Evolutionary conservation across 2,113 vertebrate genomes (phyloP).

Genomic region (Tretioscincus oriximinensis): DNA sequence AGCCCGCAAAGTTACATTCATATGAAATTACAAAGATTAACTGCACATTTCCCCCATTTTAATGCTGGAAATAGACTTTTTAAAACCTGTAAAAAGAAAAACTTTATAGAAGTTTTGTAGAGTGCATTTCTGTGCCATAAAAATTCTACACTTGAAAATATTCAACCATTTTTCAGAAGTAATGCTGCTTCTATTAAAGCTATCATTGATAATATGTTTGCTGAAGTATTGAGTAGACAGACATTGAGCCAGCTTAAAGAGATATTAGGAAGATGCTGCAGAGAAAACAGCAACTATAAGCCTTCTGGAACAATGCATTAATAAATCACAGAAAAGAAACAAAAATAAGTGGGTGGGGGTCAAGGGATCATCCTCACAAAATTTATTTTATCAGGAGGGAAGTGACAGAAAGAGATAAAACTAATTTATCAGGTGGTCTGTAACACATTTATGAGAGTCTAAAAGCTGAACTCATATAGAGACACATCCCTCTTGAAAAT

Average conservation of each 20-base stretch:
- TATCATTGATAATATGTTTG: slow-evolving; percentile 52
- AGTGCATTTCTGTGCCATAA: slow-evolving; percentile 29
- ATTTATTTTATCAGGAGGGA: slow-evolving; percentile 46
- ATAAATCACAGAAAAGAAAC: slow-evolving; percentile 42
- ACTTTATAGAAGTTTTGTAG: neutral
- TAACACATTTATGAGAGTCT: slow-evolving; percentile 11
- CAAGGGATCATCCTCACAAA: slow-evolving; percentile 32
- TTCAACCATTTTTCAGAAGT: slow-evolving; percentile 54
- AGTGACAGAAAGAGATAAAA: slow-evolving; percentile 26
- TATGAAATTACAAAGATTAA: neutral
- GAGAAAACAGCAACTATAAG: slow-evolving; percentile 48
- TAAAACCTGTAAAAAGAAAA: neutral
- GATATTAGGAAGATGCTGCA: slow-evolving; percentile 46
- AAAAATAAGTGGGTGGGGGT: slow-evolving; percentile 11
- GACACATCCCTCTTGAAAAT: neutral
- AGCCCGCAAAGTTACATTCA: neutral
- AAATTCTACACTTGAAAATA: slow-evolving; percentile 44
- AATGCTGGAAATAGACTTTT: neutral
- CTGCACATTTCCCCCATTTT: neutral
- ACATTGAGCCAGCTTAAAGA: slow-evolving; percentile 53
- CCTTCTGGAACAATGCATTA: slow-evolving; percentile 38
- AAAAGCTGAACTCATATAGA: slow-evolving; percentile 4
- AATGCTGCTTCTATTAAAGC: slow-evolving; percentile 54
- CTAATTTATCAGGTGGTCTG: slow-evolving; percentile 31
- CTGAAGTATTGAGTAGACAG: slow-evolving; percentile 32